These are phyloP conservation scores for Sisor rabdophorus DNA, from an alignment of 2,113 vertebrate genomes.

Conservation along the genomic window DNA sequence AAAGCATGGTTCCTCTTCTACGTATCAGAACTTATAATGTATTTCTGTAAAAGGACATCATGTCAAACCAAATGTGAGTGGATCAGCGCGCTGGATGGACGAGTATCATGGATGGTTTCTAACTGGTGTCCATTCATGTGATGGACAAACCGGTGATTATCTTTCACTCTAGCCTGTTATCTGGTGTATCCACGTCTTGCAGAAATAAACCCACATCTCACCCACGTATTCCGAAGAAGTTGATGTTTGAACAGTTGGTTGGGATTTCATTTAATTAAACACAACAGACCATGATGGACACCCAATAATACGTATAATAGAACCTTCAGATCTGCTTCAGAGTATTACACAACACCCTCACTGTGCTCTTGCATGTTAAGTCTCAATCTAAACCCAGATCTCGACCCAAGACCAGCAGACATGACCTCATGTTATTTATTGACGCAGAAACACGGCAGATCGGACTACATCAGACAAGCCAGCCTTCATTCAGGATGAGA, in stretches of 20 bases:
- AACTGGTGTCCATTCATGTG: conserved; percentile 14
- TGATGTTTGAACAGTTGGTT: neutral
- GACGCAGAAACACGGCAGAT: conserved; percentile 21
- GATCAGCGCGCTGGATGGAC: neutral
- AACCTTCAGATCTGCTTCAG: neutral
- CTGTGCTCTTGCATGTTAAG: neutral
- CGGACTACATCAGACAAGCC: conserved; percentile 19
- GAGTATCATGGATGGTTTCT: conserved; percentile 8
- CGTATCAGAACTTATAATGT: neutral
- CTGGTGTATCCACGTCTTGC: neutral
- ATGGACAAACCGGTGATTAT: neutral
- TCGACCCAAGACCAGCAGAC: conserved; percentile 33
- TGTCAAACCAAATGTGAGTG: conserved; percentile 22
- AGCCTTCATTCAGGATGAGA: conserved; percentile 18
- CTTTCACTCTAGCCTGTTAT: neutral
- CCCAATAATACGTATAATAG: neutral
- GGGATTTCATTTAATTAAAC: neutral
- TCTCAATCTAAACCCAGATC: conserved; percentile 26
- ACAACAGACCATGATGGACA: neutral
- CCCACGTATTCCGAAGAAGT: neutral
- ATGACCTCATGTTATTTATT: conserved; percentile 42
- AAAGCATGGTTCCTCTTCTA: conserved; percentile 9
- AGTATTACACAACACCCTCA: neutral
- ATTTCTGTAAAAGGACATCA: conserved; percentile 1
- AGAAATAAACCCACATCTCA: neutral